Base-by-base conservation (phyloP, 2,888 invertebrate genomes). In the Cheilosia vulpina region DNA sequence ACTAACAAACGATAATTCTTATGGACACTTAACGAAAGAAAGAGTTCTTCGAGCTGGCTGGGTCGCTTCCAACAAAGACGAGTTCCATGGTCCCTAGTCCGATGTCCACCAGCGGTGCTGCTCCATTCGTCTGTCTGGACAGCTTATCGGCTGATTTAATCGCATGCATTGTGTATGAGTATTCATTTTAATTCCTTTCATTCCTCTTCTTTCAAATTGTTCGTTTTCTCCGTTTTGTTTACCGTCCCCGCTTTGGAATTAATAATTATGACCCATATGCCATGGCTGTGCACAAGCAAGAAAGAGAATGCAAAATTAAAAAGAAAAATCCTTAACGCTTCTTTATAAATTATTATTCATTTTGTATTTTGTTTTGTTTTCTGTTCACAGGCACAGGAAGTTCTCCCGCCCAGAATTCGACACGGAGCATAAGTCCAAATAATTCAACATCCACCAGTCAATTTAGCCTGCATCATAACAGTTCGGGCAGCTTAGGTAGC, bases 371-470 rank as follows among this genome's bases (percentile, higher is more conserved):
- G 24, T 76, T 69, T 38, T 71, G 71, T 47, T 63, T 55, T 77
- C 68, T 85, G 27, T 52, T 90, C 90, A 9, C 88, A 92, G 92
- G 92, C 90, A 92, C 92, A 89, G 92, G 92, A 90, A 92, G 91
- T 90, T 92, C 92, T 89, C 92, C 92, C 90, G 92, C 92, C 90
- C 92, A 92, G 90, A 92, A 92, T 91, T 92, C 92, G 89, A 92
- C 92, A 88, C 92, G 92, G 89, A 92, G 92, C 89, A 91, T 91
- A 90, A 92, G 92, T 89, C 92, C 92, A 84, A 91, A 91, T 89
- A 92, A 92, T 89, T 92, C 92, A 87, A 92, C 92, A 87, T 91
- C 92, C 88, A 91, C 92, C 89, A 92, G 92, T 90, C 92, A 92
- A 90, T 92, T 92, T 89, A 92, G 91, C 88, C 89, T 92, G 89